These are phyloP conservation scores for Amphibalanus amphitrite DNA, from an alignment of 1,140 invertebrate genomes.

Conservation along the genomic window DNA sequence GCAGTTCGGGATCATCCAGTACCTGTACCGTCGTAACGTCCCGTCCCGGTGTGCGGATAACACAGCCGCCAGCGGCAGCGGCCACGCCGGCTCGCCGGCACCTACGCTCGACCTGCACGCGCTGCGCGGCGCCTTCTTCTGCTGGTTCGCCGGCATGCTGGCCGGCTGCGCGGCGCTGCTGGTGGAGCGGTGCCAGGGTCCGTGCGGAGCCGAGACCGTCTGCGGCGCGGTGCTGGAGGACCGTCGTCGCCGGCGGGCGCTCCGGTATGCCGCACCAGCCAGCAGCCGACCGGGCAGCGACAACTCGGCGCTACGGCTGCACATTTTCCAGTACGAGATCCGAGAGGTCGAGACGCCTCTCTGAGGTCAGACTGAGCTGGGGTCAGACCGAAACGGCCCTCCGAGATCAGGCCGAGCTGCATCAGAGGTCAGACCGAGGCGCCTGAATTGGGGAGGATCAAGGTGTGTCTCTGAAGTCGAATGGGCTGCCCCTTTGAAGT, in stretches of 20 bases:
- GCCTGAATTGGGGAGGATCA: no score
- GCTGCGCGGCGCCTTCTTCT: neutral
- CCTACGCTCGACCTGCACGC: neutral
- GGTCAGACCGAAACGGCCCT: no score
- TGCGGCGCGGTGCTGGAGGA: neutral
- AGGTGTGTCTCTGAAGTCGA: no score
- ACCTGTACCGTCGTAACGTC: neutral
- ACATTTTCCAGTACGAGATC: neutral
- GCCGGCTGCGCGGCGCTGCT: neutral
- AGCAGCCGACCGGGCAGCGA: neutral
- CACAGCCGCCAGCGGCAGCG: no score
- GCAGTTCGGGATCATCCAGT: neutral
- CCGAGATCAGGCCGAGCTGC: no score
- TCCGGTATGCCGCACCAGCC: neutral
- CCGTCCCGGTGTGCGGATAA: neutral
- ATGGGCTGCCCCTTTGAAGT: no score
- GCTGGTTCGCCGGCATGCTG: neutral
- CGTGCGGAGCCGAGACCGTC: neutral
- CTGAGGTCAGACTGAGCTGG: no score
- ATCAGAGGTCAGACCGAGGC: no score
- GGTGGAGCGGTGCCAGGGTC: neutral
- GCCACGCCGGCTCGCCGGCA: neutral
- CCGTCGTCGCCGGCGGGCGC: no score
- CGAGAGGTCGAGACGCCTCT: neutral
- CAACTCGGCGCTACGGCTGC: neutral